phyloP scores from a whole-genome alignment of 2,888 invertebrate species.

The Leptinotarsa peninsularis region DNA sequence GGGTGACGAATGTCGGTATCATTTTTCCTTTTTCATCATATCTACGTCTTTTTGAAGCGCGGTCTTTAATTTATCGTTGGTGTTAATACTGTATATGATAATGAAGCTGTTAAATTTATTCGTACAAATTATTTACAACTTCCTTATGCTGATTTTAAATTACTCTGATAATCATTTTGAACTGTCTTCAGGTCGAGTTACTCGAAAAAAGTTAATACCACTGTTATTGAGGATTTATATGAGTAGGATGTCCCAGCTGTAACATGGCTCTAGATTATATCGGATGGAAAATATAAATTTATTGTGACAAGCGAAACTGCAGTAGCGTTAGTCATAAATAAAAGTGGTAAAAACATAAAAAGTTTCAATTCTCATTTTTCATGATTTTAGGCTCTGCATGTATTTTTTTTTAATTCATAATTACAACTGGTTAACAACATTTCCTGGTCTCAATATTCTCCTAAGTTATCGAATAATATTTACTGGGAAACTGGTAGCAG shows the following conservation, averaged over 20 bases:
- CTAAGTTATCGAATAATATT: background rate
- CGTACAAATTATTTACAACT: conserved; percentile 40
- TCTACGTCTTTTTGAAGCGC: conserved; percentile 12
- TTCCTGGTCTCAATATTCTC: too few relatives aligned
- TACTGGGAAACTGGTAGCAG: conserved; percentile 21
- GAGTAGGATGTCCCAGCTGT: background rate
- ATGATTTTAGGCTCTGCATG: too few relatives aligned
- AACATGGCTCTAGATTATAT: background rate
- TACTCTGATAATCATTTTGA: conserved; percentile 23
- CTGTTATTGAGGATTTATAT: conserved; percentile 8
- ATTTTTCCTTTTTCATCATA: conserved; percentile 6
- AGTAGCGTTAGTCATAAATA: too few relatives aligned
- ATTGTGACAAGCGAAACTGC: background rate
- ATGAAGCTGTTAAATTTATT: conserved; percentile 37
- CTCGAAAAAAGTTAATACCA: background rate
- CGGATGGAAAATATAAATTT: too few relatives aligned
- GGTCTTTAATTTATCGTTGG: conserved; percentile 31
- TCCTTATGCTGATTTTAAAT: conserved; percentile 32
- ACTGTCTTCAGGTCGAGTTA: background rate
- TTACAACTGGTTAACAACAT: background rate
- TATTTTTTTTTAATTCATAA: background rate
- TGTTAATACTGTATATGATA: conserved; percentile 35
- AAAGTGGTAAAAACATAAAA: too few relatives aligned
- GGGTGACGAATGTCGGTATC: conserved; percentile 12
- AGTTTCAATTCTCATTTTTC: too few relatives aligned